phyloP scores from a whole-genome alignment of 2,797 vertebrate genomes.

The Rhinogobio ventralis region DNA sequence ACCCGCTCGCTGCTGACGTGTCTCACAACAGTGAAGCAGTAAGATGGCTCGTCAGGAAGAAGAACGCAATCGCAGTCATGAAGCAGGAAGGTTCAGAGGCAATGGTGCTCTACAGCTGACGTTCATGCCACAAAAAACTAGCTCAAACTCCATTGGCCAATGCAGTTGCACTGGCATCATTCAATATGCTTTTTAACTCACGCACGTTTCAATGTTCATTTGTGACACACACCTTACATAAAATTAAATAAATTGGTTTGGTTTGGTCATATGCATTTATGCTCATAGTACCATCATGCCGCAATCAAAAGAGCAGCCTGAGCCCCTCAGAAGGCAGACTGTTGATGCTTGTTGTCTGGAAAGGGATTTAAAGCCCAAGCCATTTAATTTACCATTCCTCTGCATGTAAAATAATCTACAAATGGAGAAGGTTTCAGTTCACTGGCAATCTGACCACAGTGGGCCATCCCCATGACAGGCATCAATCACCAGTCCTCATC shows the following conservation, averaged over 20 bases:
- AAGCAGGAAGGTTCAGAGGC: background rate
- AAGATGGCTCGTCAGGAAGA: background rate
- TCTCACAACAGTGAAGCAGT: no score
- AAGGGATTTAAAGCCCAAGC: background rate
- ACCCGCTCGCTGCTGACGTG: no score
- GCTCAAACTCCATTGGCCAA: background rate
- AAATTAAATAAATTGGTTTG: background rate
- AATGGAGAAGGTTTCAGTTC: background rate
- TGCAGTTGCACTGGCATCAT: no score
- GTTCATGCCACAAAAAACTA: no score
- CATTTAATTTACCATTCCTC: background rate
- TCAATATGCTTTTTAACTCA: background rate
- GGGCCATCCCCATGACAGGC: background rate
- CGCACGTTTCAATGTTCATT: background rate
- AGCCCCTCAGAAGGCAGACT: background rate
- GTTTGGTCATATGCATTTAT: background rate
- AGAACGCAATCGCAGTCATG: background rate
- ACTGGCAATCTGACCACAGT: background rate
- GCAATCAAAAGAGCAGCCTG: background rate
- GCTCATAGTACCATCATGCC: background rate
- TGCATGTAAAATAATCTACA: background rate
- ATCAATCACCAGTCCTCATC: no score
- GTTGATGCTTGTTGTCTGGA: background rate
- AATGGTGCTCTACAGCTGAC: no score
- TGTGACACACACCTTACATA: background rate